Base-by-base conservation (phyloP, 2,113 vertebrate species). In the Pseudorhombus dupliciocellatus region DNA sequence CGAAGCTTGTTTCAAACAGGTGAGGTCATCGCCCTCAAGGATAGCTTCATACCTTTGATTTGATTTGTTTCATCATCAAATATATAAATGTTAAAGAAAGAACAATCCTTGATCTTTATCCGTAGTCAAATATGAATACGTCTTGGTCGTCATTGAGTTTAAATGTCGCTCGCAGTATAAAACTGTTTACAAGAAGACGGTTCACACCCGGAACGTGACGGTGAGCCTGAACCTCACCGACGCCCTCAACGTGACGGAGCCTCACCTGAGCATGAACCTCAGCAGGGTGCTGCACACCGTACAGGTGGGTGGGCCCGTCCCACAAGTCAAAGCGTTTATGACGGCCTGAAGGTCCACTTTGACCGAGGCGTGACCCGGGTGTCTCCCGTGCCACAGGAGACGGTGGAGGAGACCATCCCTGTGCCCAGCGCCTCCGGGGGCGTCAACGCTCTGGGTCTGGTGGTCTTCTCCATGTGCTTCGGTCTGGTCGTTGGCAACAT, bases 1-100 rank as follows among this genome's bases (percentile, higher is more conserved):
- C 52, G 97, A 99, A 89, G 97, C 97, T 55, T 99, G 97, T 92
- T 99, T 99, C 91, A 97, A 96, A 92, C 98, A 99, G 97, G 98
- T 99, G 88, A 89, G 94, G 1, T 3, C n/a, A 7, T 56, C 26
- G 2, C 9, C 34, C 31, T 9, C 0, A 34, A 34, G 11, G 9
- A 11, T 37, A 11, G 3, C 34, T n/a, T n/a, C n/a, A n/a, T n/a
- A n/a, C n/a, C n/a, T n/a, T n/a, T n/a, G n/a, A n/a, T n/a, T n/a
- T 11, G 34, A 37, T 37, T 37, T 37, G 10, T 37, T 37, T 37
- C 11, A 37, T 37, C 34, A 11, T 11, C 31, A 7, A 2, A 34
- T 34, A 7, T 37, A 10, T 12, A 12, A 37, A 37, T 37, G 34
- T 37, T 2, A 12, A 37, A 37, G 10, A 37, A 37, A 37, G 34